Base-by-base conservation (phyloP, 2,113 vertebrate genomes). In the Eptesicus fuscus region DNA sequence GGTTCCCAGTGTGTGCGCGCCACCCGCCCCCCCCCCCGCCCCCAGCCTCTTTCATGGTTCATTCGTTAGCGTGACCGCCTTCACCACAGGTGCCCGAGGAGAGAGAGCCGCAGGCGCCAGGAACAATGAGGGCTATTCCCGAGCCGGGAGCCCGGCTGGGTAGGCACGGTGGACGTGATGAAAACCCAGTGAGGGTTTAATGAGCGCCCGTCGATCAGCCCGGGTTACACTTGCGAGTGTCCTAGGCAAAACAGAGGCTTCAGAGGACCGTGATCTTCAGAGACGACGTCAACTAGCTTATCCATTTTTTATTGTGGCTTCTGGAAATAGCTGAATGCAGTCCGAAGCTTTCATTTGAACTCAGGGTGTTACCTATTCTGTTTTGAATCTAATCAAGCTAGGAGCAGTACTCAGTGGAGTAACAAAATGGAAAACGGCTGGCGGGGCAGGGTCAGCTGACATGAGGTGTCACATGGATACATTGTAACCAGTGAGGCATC, bases 251-350 rank as follows among this genome's bases (percentile, higher is more conserved):
- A 71, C 25, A 42, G 32, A 80, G 17, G n/a, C 69, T 35, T 82
- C 56, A 42, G 92, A 40, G 44, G 74, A 93, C 1, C 74, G 37
- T 7, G 69, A 25, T 37, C 23, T 67, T 47, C 30, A 0, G 0
- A 95, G 82, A 49, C 71, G 84, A 89, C 93, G 37, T n/a, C 14
- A 0, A 16, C 59, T 93, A 88, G 67, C 83, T 59, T 23, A 37
- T 77, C 44, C 16, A 5, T 35, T 32, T 56, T 56, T n/a, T 12
- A 37, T 22, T 53, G 77, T 17, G 47, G 59, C 30, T 67, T 83
- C 22, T 67, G 59, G 32, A 77, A 77, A 32, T 23, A 53, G 59
- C 18, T 37, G 23, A 89, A 18, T 59, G 5, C 35, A 37, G 23
- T 37, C 67, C 1, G 17, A 32, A 69, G 42, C 37, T 67, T 51